phyloP scores from a whole-genome alignment of 2,113 vertebrate species.

The Odontophorus gujanensis region DNA sequence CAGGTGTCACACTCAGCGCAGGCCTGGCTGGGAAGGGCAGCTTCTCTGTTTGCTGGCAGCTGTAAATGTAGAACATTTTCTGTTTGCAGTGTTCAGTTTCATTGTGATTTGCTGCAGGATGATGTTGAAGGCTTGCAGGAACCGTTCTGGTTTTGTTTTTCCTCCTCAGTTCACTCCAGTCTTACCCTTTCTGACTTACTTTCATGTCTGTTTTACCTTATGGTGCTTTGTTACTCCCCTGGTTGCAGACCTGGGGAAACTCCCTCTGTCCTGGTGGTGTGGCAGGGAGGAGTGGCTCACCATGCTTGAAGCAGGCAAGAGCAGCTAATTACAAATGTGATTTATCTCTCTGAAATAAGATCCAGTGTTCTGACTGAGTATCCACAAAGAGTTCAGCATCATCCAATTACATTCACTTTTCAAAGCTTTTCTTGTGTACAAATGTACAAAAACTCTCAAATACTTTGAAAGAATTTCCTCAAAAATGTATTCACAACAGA shows the following conservation, averaged over 20 bases:
- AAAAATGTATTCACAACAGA: background rate
- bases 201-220: background rate
- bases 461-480: background rate
- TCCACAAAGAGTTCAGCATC: background rate
- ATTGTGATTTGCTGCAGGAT: background rate
- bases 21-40: background rate
- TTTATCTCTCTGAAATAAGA: slow-evolving; percentile 23
- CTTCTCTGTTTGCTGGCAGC: background rate
- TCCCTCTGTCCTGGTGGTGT: background rate
- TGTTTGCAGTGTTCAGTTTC: background rate
- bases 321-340: background rate
- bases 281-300: background rate
- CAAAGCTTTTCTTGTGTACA: background rate
- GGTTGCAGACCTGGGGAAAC: background rate
- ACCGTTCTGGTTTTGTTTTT: background rate
- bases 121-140: background rate
- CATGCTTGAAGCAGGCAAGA: background rate
- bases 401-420: slow-evolving; percentile 14
- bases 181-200: background rate
- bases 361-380: background rate
- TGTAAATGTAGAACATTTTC: background rate
- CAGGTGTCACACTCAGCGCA: background rate
- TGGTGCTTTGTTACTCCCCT: background rate
- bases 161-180: background rate
- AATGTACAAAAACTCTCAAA: background rate